Conservation (phyloP, 2,113 vertebrate genomes). For the Sander lucioperca region DNA sequence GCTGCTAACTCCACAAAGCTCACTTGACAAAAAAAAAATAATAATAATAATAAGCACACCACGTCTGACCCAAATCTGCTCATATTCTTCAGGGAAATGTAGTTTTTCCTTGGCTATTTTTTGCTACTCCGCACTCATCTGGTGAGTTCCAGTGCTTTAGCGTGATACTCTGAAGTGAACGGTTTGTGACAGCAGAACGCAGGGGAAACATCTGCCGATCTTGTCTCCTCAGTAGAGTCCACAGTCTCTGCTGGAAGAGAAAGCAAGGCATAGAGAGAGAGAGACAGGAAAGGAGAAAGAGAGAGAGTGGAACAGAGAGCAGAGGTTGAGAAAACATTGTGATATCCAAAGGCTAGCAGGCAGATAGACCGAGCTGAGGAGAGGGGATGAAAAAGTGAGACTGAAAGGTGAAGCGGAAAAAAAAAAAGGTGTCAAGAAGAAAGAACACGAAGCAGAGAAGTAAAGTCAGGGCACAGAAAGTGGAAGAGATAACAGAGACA, state of each 20-base stretch:
- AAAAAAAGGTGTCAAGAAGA: constrained; percentile 3
- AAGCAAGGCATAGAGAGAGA: not conserved
- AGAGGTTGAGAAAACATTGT: constrained; percentile 10
- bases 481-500: constrained; percentile 78
- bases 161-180: constrained; percentile 34
- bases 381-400: not conserved
- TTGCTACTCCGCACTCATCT: constrained; percentile 28
- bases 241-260: constrained; percentile 15
- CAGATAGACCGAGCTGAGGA: constrained; percentile 9
- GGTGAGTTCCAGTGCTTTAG: constrained; percentile 25
- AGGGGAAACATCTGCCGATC: constrained; percentile 49
- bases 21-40: constrained; percentile 24
- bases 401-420: not conserved
- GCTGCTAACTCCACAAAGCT: constrained; percentile 47
- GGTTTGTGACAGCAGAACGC: constrained; percentile 52
- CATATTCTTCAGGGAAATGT: constrained; percentile 48
- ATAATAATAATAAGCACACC: constrained; percentile 13
- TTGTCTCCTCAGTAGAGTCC: constrained; percentile 26
- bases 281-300: not conserved
- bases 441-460: not conserved
- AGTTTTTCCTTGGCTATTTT: constrained; percentile 55
- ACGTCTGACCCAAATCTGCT: constrained; percentile 62
- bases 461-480: constrained; percentile 15
- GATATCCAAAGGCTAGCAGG: constrained; percentile 25
- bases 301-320: not conserved